Conservation (phyloP, 2,113 vertebrate species). For the Hiodon tergisus region DNA sequence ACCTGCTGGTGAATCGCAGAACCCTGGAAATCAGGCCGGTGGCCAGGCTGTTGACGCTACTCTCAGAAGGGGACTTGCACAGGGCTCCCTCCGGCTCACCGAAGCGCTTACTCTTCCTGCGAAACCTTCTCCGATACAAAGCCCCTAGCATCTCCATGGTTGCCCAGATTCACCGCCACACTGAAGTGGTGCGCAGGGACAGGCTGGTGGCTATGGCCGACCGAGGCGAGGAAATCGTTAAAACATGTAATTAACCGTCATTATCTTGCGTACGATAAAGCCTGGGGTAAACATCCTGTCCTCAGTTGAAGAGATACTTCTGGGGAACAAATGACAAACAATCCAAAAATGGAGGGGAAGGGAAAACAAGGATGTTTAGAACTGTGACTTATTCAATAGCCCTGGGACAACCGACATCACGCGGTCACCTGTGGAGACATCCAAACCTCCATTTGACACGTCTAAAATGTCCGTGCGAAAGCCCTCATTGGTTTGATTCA, state of each 20-base stretch:
- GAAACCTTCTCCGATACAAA: conserved; percentile 56
- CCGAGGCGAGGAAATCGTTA: conserved; percentile 32
- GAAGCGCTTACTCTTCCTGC: conserved; percentile 54
- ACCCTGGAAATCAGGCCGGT: conserved; percentile 60
- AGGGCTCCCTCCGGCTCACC: conserved; percentile 49
- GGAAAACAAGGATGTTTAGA: not conserved
- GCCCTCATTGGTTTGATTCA: too few species aligned
- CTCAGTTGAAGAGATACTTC: conserved; percentile 22
- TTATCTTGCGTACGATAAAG: conserved; percentile 43
- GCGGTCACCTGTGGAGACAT: conserved; percentile 8
- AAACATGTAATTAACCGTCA: conserved; percentile 55
- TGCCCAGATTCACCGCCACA: not conserved
- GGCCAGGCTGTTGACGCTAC: conserved; percentile 46
- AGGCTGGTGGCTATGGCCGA: conserved; percentile 7
- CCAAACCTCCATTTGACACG: too few species aligned
- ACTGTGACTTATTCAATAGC: not conserved
- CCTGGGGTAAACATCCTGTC: conserved; percentile 52
- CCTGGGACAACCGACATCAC: conserved; percentile 20
- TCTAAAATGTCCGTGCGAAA: too few species aligned
- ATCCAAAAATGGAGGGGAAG: conserved; percentile 6
- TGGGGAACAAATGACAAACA: conserved; percentile 2
- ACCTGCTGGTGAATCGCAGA: conserved; percentile 64
- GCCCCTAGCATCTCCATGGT: conserved; percentile 54
- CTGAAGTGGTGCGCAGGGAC: not conserved
- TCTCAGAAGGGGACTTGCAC: conserved; percentile 50